Evolutionary conservation across 2,797 vertebrate genomes (phyloP), one percentile per base, ranked within the genome.

Genomic region (Acestrorhynchus altus): DNA sequence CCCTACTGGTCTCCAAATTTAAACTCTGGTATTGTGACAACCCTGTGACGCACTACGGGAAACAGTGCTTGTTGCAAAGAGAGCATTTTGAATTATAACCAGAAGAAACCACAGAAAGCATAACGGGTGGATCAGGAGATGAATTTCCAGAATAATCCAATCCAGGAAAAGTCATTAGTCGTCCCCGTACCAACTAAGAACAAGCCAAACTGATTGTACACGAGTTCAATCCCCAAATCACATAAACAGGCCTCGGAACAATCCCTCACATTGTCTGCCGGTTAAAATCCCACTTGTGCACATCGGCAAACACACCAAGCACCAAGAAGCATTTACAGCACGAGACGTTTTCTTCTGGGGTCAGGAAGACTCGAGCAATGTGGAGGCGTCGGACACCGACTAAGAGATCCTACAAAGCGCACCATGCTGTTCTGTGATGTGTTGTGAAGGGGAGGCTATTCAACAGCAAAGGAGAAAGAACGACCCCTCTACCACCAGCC

Each of bases 361-460:
- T 42, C 20, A 65, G 40, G 20, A 46, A 26, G 63, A 35, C 13
- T 35, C 2, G 4, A 20, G 65, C 13, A 0, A 20, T 15, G 18
- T 10, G 44, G 65, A 49, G 65, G 44, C 44, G 15, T 15, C 10
- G 20, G 11, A 65, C 40, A 46, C 10, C 24, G 12, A 8, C 42
- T 4, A 42, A 15, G 20, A 12, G 61, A 22, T 31, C 60, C 28
- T 24, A 31, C 13, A 57, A 76, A 66, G 63, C 63, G 10, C 40
- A 31, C 40, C 24, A 18, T 49, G 73, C 39, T 64, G 24, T 57
- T 67, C 64, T 22, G 42, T 56, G 74, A 59, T n/a, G 65, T 52
- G 39, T 40, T 68, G 35, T 49, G 67, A 71, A 63, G n/a, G 18
- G 22, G 54, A 60, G 12, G 39, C 44, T 68, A 18, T 54, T 57